phyloP scores from a whole-genome alignment of 2,888 invertebrate genomes.

The Agrochola macilenta region DNA sequence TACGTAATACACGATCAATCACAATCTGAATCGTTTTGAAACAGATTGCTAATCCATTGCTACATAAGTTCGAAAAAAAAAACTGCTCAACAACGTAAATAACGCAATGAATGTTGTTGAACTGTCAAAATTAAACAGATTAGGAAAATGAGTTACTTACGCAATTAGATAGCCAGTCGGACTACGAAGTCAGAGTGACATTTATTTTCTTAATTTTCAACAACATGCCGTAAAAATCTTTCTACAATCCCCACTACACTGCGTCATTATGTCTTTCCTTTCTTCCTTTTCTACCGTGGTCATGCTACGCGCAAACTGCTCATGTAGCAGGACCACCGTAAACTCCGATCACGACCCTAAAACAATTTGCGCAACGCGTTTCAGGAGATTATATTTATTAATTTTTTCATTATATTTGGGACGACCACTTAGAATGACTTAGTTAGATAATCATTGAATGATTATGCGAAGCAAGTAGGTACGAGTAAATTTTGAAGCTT shows the following conservation, averaged over 20 bases:
- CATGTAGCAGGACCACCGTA: no score
- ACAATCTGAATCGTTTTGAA: no score
- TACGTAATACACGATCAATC: no score
- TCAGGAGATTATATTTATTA: no score
- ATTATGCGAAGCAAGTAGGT: not conserved
- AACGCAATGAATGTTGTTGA: no score
- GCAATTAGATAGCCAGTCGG: no score
- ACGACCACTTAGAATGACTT: constrained; percentile 8
- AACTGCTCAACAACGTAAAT: no score
- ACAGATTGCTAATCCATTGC: no score
- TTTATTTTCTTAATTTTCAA: not conserved
- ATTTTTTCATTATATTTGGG: not conserved
- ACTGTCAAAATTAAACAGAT: no score
- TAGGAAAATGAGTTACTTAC: no score
- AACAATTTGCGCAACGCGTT: not conserved
- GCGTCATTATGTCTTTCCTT: not conserved
- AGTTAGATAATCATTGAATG: not conserved
- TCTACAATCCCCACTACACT: not conserved
- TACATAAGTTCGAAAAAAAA: no score
- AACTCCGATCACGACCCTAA: not conserved
- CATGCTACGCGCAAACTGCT: not conserved
- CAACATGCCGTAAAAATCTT: not conserved
- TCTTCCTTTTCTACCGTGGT: not conserved
- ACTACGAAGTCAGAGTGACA: not conserved
- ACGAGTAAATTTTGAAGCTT: constrained; percentile 1